Percentiles rank a stretch among this genome's conserved stretches.
These are phyloP conservation scores for Dryococelus australis DNA, from an alignment of 2,888 invertebrate genomes.

Conservation along the genomic window DNA sequence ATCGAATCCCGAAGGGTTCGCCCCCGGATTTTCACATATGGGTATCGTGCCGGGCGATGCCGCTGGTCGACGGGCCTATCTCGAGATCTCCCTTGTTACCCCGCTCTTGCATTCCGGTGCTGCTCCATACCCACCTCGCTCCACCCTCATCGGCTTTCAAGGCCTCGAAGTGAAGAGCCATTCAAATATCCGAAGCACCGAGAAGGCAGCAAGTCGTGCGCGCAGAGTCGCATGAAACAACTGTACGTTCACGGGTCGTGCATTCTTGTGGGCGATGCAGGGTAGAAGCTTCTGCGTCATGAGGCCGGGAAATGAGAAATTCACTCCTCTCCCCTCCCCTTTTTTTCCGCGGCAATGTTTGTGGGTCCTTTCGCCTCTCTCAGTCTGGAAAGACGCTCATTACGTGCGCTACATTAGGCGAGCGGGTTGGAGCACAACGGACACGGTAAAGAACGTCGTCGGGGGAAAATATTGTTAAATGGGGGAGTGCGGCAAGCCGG, in stretches of 20 bases:
- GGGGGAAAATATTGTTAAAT: not conserved
- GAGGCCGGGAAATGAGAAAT: not conserved
- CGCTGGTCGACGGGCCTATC: no score
- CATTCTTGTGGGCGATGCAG: not conserved
- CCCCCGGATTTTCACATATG: no score
- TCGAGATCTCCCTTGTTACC: no score
- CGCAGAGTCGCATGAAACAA: not conserved
- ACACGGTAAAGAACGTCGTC: not conserved
- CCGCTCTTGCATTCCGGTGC: no score
- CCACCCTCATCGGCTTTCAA: no score
- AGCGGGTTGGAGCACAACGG: not conserved
- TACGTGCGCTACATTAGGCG: constrained; percentile 16
- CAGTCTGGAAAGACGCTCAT: not conserved
- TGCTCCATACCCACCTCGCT: no score
- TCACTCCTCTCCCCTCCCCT: not conserved
- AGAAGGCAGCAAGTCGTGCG: not conserved
- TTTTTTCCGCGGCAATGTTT: not conserved
- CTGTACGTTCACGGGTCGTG: not conserved
- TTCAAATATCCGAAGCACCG: not conserved
- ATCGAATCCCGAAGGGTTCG: no score
- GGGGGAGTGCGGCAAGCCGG: not conserved
- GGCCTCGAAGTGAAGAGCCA: no score
- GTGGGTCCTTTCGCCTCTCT: not conserved
- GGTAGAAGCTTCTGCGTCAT: not conserved
- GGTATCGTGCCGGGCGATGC: no score